Evolutionary conservation across 2,888 invertebrate genomes (phyloP).

Genomic region (Mylabris sibirica): DNA sequence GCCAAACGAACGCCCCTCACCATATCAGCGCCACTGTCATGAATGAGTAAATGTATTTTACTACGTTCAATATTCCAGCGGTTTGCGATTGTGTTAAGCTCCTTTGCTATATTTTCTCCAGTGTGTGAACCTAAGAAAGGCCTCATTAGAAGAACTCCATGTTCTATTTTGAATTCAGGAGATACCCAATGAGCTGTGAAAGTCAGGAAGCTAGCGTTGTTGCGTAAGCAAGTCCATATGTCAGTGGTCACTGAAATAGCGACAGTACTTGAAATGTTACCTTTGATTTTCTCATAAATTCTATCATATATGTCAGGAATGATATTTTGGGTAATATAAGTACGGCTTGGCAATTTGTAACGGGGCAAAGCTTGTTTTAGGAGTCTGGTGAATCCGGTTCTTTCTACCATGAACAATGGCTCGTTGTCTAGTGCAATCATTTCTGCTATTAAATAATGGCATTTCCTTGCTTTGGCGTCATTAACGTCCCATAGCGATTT

Average conservation of each 20-base stretch:
- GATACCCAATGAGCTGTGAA: constrained; percentile 22
- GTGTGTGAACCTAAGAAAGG: neutral
- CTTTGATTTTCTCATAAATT: constrained; percentile 39
- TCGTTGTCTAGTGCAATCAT: constrained; percentile 52
- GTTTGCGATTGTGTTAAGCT: neutral
- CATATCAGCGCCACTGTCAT: too few relatives aligned
- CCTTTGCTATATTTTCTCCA: neutral
- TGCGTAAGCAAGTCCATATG: constrained; percentile 45
- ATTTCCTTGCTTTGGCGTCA: too few relatives aligned
- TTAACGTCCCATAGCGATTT: too few relatives aligned
- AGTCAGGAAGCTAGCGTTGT: constrained; percentile 26
- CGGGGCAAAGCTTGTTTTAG: constrained; percentile 41
- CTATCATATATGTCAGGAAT: constrained; percentile 37
- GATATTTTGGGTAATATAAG: constrained; percentile 36
- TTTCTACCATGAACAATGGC: constrained; percentile 47
- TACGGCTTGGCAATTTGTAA: constrained; percentile 44
- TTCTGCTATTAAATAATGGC: constrained; percentile 51
- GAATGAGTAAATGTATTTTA: constrained; percentile 10
- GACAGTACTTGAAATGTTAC: constrained; percentile 35
- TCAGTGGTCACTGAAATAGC: constrained; percentile 45
- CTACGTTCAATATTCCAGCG: neutral
- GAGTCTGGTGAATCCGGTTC: constrained; percentile 41
- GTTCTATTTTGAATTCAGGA: constrained; percentile 14
- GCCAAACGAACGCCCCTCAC: too few relatives aligned
- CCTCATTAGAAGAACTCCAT: neutral